Base-by-base conservation (phyloP, 2,888 invertebrate species). In the Patella depressa region DNA sequence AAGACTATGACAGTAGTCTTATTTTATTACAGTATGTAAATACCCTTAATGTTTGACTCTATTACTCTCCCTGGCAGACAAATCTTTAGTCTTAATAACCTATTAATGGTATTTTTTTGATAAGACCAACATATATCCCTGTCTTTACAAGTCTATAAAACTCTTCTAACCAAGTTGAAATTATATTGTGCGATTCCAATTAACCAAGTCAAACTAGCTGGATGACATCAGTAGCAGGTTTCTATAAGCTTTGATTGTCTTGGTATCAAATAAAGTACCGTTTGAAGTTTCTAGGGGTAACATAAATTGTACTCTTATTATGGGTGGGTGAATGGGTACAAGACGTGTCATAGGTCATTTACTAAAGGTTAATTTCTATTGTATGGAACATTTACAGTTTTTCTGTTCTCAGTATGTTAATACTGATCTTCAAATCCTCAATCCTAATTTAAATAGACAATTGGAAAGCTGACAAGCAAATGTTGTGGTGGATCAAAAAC, bases 391-490 rank as follows among this genome's bases (percentile, higher is more conserved):
- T 65, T 65, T 19, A 65, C 65, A 65, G 19, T 65, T 45, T 45
- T 65, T 24, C 19, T 24, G 65, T 65, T 24, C 65, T 65, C 65
- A 65, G 11, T 65, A 24, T 65, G 65, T 65, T 65, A 65, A 12
- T 24, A 65, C 24, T 24, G 12, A 24, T 65, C 65, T 65, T 65
- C 19, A 65, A 65, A 65, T 65, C 65, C 7, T 19, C 12, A 11
- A 65, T 19, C 24, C 24, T n/a, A 65, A 65, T 65, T 65, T 65
- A 24, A 65, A 65, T 19, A 65, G 65, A 65, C 19, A 65, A 65
- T 65, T 65, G 19, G 65, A 12, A 65, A 24, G 65, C 24, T 24
- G 19, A 65, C 65, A 65, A 24, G 24, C 9, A 24, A 65, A 65
- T 65, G 65, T 65, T 65, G 65, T 24, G 24, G 24, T 24, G 19